These are phyloP conservation scores for Planiliza haematocheilus DNA, from an alignment of 2,113 vertebrate species.

Conservation along the genomic window DNA sequence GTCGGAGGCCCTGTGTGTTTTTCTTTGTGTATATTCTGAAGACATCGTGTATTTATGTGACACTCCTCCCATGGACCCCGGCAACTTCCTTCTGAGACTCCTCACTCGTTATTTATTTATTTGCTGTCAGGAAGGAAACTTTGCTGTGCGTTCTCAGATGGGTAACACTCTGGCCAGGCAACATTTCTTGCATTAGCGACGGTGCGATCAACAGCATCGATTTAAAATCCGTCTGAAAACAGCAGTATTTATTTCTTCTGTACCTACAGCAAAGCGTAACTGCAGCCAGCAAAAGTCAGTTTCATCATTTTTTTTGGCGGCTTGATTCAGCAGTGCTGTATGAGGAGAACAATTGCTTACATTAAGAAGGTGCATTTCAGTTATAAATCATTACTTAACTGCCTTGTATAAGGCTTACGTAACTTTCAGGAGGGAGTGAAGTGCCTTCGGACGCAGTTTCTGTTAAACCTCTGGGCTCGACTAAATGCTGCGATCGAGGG, in stretches of 20 bases:
- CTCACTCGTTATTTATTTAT: background rate
- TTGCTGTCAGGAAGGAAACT: background rate
- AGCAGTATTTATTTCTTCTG: background rate
- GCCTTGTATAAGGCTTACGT: constrained; percentile 22
- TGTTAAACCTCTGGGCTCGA: constrained; percentile 26
- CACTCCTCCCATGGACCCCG: too few relatives aligned
- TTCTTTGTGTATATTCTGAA: too few relatives aligned
- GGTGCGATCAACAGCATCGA: background rate
- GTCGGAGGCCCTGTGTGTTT: background rate
- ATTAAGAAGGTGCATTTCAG: constrained; percentile 35
- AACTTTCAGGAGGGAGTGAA: constrained; percentile 23
- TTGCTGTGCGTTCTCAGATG: background rate
- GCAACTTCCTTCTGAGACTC: background rate
- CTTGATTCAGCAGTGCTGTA: constrained; percentile 21
- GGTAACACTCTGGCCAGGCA: background rate
- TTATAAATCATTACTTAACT: constrained; percentile 47
- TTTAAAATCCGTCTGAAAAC: background rate
- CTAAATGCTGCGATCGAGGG: constrained; percentile 37
- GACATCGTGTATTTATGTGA: too few relatives aligned
- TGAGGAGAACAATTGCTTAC: constrained; percentile 24
- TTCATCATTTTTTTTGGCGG: background rate
- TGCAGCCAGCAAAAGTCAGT: background rate
- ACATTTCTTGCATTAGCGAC: background rate
- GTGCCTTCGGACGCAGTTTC: constrained; percentile 8
- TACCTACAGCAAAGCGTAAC: background rate